Evolutionary conservation across 30 jellyfish, hydroid and myxozoan genomes (phyloP).

Genomic region (Cassiopea xamachana): DNA sequence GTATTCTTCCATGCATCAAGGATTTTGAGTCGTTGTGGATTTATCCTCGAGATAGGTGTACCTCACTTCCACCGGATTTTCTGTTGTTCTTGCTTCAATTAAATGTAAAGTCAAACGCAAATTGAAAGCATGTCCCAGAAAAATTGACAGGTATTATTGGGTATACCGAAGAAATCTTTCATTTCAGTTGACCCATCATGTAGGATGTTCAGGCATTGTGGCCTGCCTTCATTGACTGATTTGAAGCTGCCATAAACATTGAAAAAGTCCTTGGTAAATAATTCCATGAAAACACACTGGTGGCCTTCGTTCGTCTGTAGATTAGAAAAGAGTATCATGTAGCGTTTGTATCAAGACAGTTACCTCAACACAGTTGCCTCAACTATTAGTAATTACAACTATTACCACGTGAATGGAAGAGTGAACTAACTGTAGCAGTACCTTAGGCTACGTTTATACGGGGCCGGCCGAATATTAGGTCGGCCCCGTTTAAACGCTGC

Average conservation of each 20-base stretch:
- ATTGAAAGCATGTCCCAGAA: slow-evolving; percentile 50
- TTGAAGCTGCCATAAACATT: slow-evolving; percentile 71
- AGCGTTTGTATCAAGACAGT: too few species aligned
- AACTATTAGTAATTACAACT: too few species aligned
- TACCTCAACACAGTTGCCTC: too few species aligned
- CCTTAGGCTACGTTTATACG: too few species aligned
- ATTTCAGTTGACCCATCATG: slow-evolving; percentile 51
- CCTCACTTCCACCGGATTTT: background rate
- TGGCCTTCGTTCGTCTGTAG: slow-evolving; percentile 52
- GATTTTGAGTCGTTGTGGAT: too few species aligned
- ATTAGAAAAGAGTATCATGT: background rate
- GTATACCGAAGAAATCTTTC: slow-evolving; percentile 64
- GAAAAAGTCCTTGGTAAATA: slow-evolving; percentile 52
- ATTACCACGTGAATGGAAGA: too few species aligned
- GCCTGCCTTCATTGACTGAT: slow-evolving; percentile 68
- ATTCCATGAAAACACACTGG: slow-evolving; percentile 70
- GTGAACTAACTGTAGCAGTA: too few species aligned
- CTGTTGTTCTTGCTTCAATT: background rate
- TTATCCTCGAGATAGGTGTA: background rate
- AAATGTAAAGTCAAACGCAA: background rate
- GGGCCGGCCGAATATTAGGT: too few species aligned
- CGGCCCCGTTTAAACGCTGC: too few species aligned
- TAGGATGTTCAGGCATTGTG: slow-evolving; percentile 42
- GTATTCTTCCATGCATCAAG: too few species aligned
- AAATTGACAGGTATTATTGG: slow-evolving; percentile 42